Base-by-base conservation (phyloP, 2,113 vertebrate species). In the Chamaetylas fuelleborni region DNA sequence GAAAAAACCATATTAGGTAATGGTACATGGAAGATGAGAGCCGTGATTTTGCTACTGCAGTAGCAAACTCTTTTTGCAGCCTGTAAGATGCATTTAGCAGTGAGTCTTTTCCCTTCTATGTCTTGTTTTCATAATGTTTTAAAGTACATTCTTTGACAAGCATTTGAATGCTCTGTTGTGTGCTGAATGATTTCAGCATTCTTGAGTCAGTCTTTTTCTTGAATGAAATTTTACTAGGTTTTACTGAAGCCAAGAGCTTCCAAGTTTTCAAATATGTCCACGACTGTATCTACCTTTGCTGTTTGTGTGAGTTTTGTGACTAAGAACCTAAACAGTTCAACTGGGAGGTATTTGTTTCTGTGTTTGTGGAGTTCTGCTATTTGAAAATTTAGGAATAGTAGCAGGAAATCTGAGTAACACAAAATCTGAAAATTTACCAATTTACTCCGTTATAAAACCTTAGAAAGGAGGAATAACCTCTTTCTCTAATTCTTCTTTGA, bases 1-100 rank as follows among this genome's bases (percentile, higher is more conserved):
- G 23, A 54, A 48, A 71, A 14, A 0, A 0, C 0, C 19, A 3
- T 2, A 3, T 72, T 43, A n/a, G 36, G 5, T 73, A 19, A 57
- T 15, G 14, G 26, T 45, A 36, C 51, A 26, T 62, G 56, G 43
- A 84, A 67, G 47, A 45, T 58, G 56, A 36, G 45, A 40, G 15
- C 15, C 73, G 11, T 61, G n/a, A 12, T 67, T 12, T 71, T 54
- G 29, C 7, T 60, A 14, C 26, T 26, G 24, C 34, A 79, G 38
- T 51, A 76, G 88, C 12, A 71, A 90, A 67, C 11, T 48, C 28
- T 3, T 70, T 28, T 58, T 85, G 57, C 33, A 40, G 31, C 72
- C 80, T 56, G 72, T 67, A 29, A 64, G 19, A 34, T 74, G 29
- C 22, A 6, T 78, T 91, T 78, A 57, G 11, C 34, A 76, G 57